Conservation (phyloP, 2,888 invertebrate species). For the Cerceris rybyensis region DNA sequence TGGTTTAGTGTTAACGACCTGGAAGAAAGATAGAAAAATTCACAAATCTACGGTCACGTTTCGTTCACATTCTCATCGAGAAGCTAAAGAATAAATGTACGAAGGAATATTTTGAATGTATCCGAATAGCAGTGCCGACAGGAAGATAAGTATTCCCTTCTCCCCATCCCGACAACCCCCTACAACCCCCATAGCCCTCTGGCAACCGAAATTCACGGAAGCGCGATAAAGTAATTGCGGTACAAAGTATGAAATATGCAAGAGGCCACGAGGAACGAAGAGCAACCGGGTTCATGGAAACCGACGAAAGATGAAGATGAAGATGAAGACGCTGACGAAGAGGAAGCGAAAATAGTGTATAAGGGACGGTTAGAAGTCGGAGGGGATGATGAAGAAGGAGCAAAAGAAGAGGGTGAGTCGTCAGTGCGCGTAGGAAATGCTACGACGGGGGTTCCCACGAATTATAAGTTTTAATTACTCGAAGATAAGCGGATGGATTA, state of each 20-base stretch:
- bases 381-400: constrained; percentile 33
- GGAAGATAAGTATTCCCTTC: constrained; percentile 63
- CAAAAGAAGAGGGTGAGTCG: constrained; percentile 32
- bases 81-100: constrained; percentile 31
- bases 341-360: constrained; percentile 41
- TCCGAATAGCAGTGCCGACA: constrained; percentile 50
- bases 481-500: constrained; percentile 78
- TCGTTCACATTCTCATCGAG: constrained; percentile 6
- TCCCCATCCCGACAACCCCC: constrained; percentile 34
- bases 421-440: constrained; percentile 37
- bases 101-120: constrained; percentile 54
- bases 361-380: constrained; percentile 24
- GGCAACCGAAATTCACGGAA: constrained; percentile 65
- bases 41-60: not conserved
- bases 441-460: constrained; percentile 65
- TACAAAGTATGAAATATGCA: constrained; percentile 74
- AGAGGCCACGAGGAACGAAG: constrained; percentile 54
- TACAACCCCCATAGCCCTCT: constrained; percentile 32
- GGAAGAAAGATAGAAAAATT: not conserved
- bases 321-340: constrained; percentile 52
- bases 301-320: constrained; percentile 44
- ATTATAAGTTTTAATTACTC: constrained; percentile 80
- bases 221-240: constrained; percentile 73
- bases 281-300: not conserved
- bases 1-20: not conserved